Conservation (phyloP, 2,113 vertebrate genomes). For the Nothocercus julius region DNA sequence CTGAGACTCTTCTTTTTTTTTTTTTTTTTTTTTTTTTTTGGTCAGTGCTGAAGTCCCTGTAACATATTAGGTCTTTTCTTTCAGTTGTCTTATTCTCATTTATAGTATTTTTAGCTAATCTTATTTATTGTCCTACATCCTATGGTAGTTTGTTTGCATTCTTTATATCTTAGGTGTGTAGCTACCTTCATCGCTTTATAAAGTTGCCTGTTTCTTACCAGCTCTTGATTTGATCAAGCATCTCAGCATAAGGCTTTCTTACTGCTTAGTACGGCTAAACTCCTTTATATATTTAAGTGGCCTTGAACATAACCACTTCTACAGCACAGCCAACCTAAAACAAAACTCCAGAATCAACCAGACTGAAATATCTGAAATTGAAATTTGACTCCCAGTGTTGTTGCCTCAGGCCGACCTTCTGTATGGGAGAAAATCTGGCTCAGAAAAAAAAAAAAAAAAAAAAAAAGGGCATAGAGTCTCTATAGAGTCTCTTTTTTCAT, state of each 20-base stretch:
- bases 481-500: neutral
- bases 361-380: conserved; percentile 11
- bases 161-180: neutral
- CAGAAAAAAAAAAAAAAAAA: neutral
- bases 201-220: neutral
- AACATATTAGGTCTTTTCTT: neutral
- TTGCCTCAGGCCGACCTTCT: neutral
- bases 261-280: neutral
- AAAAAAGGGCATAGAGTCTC: neutral
- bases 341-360: conserved; percentile 29
- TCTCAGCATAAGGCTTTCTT: neutral
- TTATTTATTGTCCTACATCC: neutral
- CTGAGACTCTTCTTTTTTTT: neutral
- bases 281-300: neutral
- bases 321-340: neutral
- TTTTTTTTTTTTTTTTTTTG: too few species aligned
- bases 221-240: neutral
- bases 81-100: neutral
- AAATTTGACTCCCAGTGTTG: conserved; percentile 1
- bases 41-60: neutral
- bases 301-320: neutral
- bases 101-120: neutral
- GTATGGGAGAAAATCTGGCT: neutral
- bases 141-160: neutral
- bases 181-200: neutral